Conservation (phyloP, 2,888 invertebrate genomes). For the Drosophila lacicola region DNA sequence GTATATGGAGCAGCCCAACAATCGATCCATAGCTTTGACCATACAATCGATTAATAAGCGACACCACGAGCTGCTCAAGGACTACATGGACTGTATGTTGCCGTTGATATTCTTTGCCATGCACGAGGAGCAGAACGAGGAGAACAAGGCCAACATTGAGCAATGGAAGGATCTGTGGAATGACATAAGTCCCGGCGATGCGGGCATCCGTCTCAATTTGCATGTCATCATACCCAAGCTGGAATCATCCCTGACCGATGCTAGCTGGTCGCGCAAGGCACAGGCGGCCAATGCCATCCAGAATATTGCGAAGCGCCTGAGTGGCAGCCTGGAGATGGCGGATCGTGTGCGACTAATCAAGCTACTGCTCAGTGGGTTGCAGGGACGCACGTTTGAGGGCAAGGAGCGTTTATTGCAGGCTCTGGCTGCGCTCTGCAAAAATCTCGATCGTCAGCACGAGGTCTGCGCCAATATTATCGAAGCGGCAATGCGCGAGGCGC, state of each 20-base stretch:
- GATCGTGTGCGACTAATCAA: conserved; percentile 89
- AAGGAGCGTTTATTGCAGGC: conserved; percentile 93
- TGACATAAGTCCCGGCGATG: conserved; percentile 95
- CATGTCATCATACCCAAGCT: conserved; percentile 90
- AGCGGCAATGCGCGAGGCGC: conserved; percentile 91
- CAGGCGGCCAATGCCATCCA: conserved; percentile 94
- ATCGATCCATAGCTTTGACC: conserved; percentile 90
- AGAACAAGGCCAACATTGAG: conserved; percentile 88
- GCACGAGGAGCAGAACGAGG: conserved; percentile 91
- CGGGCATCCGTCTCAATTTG: conserved; percentile 91
- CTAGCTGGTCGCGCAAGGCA: conserved; percentile 94
- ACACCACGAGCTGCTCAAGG: conserved; percentile 92
- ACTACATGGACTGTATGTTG: conserved; percentile 90
- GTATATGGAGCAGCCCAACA: conserved; percentile 90
- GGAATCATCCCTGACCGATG: conserved; percentile 90
- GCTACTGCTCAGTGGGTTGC: conserved; percentile 89
- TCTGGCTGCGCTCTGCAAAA: conserved; percentile 89
- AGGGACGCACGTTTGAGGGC: conserved; percentile 95
- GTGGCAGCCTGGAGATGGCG: conserved; percentile 88
- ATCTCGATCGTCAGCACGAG: conserved; percentile 87
- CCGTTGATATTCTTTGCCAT: conserved; percentile 96
- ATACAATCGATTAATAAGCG: conserved; percentile 93
- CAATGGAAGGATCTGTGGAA: conserved; percentile 95
- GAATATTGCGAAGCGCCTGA: conserved; percentile 91
- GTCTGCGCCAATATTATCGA: conserved; percentile 87